phyloP scores from a whole-genome alignment of 2,113 vertebrate genomes.

The Todiramphus saurophagus region DNA sequence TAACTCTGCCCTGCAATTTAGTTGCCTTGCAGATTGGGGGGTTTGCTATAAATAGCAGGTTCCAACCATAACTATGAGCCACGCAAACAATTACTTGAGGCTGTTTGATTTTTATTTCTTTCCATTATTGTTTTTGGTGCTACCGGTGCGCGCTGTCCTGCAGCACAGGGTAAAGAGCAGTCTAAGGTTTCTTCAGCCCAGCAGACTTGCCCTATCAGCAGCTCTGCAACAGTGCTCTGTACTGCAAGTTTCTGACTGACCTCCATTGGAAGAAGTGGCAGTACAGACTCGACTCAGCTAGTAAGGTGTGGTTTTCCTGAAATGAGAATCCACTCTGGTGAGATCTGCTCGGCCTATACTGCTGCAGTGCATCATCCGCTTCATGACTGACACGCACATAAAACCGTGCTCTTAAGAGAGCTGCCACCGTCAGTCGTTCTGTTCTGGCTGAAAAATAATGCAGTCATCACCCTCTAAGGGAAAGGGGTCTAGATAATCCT shows the following conservation, averaged over 20 bases:
- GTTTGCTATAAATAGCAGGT: neutral
- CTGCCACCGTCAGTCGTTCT: neutral
- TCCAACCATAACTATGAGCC: neutral
- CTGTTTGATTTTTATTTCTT: no score
- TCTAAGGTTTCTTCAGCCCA: neutral
- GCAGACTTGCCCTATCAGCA: accelerated
- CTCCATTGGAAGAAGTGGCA: neutral
- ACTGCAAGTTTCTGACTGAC: neutral
- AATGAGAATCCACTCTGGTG: neutral
- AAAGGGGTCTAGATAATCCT: neutral
- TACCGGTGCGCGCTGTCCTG: accelerated
- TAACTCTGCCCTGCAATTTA: neutral
- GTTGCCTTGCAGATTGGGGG: neutral
- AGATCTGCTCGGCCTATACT: neutral
- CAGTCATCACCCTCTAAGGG: neutral
- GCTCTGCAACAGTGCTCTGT: neutral
- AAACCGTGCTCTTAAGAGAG: neutral
- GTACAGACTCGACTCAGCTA: neutral
- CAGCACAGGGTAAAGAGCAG: neutral
- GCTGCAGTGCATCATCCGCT: neutral
- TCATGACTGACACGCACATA: neutral
- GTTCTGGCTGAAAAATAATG: neutral
- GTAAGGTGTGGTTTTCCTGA: neutral
- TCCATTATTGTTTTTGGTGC: neutral
- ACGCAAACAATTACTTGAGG: neutral